Conservation (phyloP, 92 coral and sea anemone genomes). For the Zoanthus gigantus region DNA sequence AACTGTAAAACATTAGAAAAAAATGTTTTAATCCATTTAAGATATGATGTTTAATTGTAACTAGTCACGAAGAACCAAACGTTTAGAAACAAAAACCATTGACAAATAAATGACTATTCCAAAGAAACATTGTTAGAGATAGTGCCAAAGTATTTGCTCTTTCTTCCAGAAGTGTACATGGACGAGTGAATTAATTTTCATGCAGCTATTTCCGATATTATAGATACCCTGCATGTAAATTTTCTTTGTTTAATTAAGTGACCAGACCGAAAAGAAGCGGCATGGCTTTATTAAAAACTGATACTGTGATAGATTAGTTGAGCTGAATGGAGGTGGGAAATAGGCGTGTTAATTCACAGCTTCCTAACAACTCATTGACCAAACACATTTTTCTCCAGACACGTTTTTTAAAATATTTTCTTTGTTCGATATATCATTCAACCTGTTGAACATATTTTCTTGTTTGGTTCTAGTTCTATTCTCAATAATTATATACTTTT, state of each 20-base stretch:
- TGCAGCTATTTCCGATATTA: constrained; percentile 13
- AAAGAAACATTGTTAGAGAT: neutral
- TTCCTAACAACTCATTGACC: neutral
- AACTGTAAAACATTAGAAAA: no score
- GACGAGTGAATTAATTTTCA: neutral
- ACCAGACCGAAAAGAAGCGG: neutral
- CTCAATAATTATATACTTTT: neutral
- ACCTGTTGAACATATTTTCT: neutral
- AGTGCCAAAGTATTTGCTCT: neutral
- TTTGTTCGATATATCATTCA: neutral
- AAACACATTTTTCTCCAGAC: neutral
- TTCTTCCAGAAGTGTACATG: neutral
- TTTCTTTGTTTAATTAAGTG: constrained; percentile 3
- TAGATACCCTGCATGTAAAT: neutral
- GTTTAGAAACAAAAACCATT: neutral
- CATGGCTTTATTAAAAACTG: neutral
- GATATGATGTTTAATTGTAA: neutral
- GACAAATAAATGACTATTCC: neutral
- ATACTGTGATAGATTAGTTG: constrained; percentile 22
- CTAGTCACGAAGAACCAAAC: neutral
- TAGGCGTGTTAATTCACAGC: constrained; percentile 25
- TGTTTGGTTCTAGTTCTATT: neutral
- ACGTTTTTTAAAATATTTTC: neutral
- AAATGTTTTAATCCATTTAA: no score
- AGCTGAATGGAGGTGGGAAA: neutral